phyloP scores from a whole-genome alignment of 1,140 invertebrate species.

The Himalopsyche phryganea region DNA sequence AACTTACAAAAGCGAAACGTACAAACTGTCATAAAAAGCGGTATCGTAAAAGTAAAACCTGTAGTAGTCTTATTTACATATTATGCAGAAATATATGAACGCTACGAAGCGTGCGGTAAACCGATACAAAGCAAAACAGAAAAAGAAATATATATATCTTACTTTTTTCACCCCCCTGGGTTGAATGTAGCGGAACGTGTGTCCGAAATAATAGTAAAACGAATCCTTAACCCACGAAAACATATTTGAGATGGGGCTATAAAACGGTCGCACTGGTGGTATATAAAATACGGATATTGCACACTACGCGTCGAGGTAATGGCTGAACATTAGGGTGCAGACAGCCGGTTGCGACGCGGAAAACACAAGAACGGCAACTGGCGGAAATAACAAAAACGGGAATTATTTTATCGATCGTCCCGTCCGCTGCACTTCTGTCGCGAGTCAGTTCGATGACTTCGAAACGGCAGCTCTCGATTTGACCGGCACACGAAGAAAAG shows the following conservation, averaged over 20 bases:
- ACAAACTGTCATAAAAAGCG: too few relatives aligned
- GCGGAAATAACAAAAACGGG: constrained; percentile 13
- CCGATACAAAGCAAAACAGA: not conserved
- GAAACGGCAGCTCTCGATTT: not conserved
- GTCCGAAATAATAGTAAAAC: constrained; percentile 23
- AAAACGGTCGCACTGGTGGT: not conserved
- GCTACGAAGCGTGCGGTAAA: not conserved
- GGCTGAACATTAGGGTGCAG: not conserved
- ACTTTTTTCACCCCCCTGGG: constrained; percentile 1
- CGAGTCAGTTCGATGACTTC: not conserved
- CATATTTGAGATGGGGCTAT: constrained; percentile 13
- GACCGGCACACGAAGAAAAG: not conserved
- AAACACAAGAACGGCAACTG: constrained; percentile 10
- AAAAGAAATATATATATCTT: constrained; percentile 3
- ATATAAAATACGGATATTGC: not conserved
- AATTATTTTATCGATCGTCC: too few relatives aligned
- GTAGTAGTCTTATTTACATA: not conserved
- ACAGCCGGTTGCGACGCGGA: not conserved
- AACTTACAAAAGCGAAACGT: too few relatives aligned
- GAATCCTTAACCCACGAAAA: constrained; percentile 24
- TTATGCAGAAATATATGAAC: not conserved
- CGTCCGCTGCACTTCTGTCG: not conserved
- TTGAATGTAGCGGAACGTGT: not conserved
- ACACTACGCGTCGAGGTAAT: not conserved
- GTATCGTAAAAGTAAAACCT: not conserved